Base-by-base conservation (phyloP, 2,113 vertebrate genomes). In the Numenius arquata region DNA sequence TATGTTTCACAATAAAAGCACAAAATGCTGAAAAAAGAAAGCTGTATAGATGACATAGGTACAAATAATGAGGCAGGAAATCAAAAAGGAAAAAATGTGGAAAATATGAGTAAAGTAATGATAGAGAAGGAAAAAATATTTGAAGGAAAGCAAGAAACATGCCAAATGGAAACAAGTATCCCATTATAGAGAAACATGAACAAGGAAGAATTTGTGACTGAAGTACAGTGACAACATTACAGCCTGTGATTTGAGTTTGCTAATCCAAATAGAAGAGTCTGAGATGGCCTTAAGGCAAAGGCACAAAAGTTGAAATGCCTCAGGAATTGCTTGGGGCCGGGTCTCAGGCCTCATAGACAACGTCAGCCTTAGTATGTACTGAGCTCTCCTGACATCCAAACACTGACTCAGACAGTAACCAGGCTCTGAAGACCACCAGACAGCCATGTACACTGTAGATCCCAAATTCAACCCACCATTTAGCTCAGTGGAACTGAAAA, bases 11-110 rank as follows among this genome's bases (percentile, higher is more conserved):
- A 82, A 62, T 45, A 87, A 73, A 85, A 89, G 70, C 56, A 93
- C 20, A 73, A 86, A 87, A 86, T 62, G 48, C 58, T 89, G 70
- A 89, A 86, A 82, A 62, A 85, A 91, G 47, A 89, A 79, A 93
- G 73, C 53, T 56, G 21, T 40, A 76, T 6, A 78, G 70, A 76
- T 58, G 19, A 79, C 53, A 92, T 11, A 38, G 53, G 71, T 78
- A 66, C 53, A 85, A 93, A 96, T 47, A 95, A 68, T 6, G 32
- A 81, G 45, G 27, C 15, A 87, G 73, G 45, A 90, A 96, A 95
- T 53, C 65, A 84, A 80, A 86, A 76, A 52, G n/a, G 38, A 26
- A 32, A 58, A 90, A 86, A 40, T 9, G 17, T 43, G 21, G 18
- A 81, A 80, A 93, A 68, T 65, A 81, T 18, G 30, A 1, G 1